Percentiles rank a stretch among this genome's conserved stretches.
Conservation (phyloP, 2,113 vertebrate species). For the Mola mola region DNA sequence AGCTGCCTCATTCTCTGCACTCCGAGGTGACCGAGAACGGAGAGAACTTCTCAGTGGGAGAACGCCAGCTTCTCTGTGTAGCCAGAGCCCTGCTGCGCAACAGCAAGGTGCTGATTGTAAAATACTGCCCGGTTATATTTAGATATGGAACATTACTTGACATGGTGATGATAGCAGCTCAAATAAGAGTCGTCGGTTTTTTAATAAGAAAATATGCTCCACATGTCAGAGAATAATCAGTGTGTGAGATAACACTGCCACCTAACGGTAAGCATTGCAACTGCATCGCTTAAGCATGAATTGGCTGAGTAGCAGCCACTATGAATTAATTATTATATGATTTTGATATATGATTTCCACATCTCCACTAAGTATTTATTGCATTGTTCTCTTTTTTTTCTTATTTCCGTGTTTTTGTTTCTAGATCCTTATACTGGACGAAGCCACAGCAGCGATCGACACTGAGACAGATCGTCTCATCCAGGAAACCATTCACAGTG, state of each 20-base stretch:
- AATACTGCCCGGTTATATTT: conserved; percentile 26
- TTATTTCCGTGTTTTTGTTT: conserved; percentile 9
- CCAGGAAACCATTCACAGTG: conserved; percentile 92
- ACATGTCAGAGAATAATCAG: neutral
- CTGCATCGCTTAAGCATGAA: neutral
- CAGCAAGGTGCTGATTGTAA: conserved; percentile 80
- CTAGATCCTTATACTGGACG: conserved; percentile 94
- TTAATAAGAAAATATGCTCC: conserved; percentile 3
- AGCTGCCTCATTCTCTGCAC: conserved; percentile 79
- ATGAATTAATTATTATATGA: too few species aligned
- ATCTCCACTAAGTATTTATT: neutral
- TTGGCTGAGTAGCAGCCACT: too few species aligned
- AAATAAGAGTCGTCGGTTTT: conserved; percentile 12
- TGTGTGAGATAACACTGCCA: conserved; percentile 68
- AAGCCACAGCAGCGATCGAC: conserved; percentile 97
- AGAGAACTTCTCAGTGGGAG: conserved; percentile 86
- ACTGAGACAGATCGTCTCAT: conserved; percentile 92
- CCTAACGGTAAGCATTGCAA: conserved; percentile 54
- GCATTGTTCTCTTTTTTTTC: neutral
- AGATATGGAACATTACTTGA: conserved; percentile 11
- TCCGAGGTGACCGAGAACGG: conserved; percentile 85
- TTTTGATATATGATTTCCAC: neutral
- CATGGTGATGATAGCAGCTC: conserved; percentile 15
- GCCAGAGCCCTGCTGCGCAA: conserved; percentile 84
- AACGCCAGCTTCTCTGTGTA: conserved; percentile 84